Conservation (phyloP, 2,888 invertebrate genomes). For the Chaetogeoica ovagalla region DNA sequence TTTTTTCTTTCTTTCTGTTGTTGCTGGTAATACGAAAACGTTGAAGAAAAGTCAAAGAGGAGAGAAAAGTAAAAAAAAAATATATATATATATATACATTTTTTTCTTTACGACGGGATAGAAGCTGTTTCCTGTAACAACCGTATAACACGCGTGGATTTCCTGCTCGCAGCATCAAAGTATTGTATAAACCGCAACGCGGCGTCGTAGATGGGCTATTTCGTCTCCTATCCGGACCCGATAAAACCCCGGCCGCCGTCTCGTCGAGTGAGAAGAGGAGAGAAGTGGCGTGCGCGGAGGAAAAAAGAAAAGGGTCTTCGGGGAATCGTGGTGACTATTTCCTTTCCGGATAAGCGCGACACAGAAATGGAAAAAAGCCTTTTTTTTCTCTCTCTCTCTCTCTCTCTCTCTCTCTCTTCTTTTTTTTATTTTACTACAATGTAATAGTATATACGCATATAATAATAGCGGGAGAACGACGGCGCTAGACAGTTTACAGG, state of each 20-base stretch:
- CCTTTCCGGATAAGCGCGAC: constrained; percentile 42
- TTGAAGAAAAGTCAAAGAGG: no score
- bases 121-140: constrained; percentile 37
- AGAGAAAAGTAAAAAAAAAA: not conserved
- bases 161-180: not conserved
- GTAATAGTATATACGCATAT: constrained; percentile 24
- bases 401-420: not conserved
- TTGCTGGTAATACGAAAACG: no score
- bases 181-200: no score
- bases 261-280: no score
- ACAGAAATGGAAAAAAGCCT: constrained; percentile 48
- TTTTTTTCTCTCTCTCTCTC: not conserved
- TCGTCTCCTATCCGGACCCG: constrained; percentile 8
- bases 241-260: not conserved
- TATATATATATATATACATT: no score
- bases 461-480: not conserved
- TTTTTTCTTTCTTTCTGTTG: no score
- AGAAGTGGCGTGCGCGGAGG: no score
- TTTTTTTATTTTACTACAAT: constrained; percentile 42
- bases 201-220: constrained; percentile 12
- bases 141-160: constrained; percentile 27
- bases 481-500: constrained; percentile 38
- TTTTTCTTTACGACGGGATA: constrained; percentile 21
- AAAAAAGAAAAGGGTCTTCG: constrained; percentile 43
- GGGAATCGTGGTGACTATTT: constrained; percentile 51